Evolutionary conservation across 2,797 vertebrate species (phyloP), one percentile per base, ranked within the genome.

Genomic region (Sarcoramphus papa): DNA sequence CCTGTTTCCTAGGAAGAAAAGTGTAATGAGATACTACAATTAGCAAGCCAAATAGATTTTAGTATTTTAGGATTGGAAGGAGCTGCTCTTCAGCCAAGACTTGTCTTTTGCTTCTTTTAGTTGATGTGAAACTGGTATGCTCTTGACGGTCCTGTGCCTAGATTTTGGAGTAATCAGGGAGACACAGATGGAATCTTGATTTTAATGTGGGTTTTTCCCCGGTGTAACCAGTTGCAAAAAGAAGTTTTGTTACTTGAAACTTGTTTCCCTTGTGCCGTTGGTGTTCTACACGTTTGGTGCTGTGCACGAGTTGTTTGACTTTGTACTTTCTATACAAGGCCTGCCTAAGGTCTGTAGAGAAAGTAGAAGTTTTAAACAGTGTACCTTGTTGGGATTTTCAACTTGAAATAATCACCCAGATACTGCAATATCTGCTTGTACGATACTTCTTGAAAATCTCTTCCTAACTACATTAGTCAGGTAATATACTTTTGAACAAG

Each of bases 291-390:
- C 15, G 14, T 54, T 76, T 54, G 47, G 30, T n/a, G 35, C 63
- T 62, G 15, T 33, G 15, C 1, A 0, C 1, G 3, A 76, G 22
- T 45, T 64, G 4, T 0, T 81, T 50, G 15, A 28, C 22, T 60
- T 87, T 24, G 31, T 31, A 7, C 12, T 73, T 84, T 4, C 3
- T 17, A 2, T 24, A 6, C 5, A 35, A 53, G 30, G 6, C 21
- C 12, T 62, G 16, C 50, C 6, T 31, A 12, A 43, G 40, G 22
- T 67, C 50, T 60, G 4, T 15, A 56, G 50, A 57, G 59, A 47
- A 68, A 63, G 24, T 1, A 10, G 24, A 19, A 40, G 17, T 72
- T 68, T 31, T 12, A 3, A 85, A 40, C 33, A 2, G 7, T 1
- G 7, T 14, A 22, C 7, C 8, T 41, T 45, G 14, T 50, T 70